Evolutionary conservation across 2,888 invertebrate species (phyloP), one percentile per base, ranked within the genome.

Genomic region (Leptinotarsa rubiginosa): DNA sequence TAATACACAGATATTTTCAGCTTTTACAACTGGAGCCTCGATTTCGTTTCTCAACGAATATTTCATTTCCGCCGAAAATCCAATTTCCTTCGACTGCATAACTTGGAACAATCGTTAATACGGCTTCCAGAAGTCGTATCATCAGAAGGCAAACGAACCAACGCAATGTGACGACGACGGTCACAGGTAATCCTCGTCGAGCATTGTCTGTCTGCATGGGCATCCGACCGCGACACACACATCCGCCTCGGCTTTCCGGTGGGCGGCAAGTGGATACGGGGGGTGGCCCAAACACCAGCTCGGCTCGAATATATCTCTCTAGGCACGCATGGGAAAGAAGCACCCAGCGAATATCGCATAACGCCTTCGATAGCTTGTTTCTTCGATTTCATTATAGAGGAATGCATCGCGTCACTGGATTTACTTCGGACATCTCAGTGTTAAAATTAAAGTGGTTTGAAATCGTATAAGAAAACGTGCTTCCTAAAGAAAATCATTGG

Each of bases 231-330:
- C 81, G 83, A 85, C 85, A 80, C 80, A 81, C 84, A 84, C 85
- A 85, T 86, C 86, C 86, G 86, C 81, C 81, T 82, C 77, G 81
- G 77, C 83, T 84, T 86, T 86, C 85, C 85, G 85, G 85, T 85
- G 56, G 71, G 65, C 67, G 80, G 73, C 62, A 75, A 73, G 59
- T 73, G 71, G 72, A 74, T 74, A 72, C 74, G 69, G 69, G 65
- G 75, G 70, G 71, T 68, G 70, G 56, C 66, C 41, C 41, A 31
- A 31, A 31, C 25, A n/a, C 62, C 62, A 15, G n/a, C 10, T 15
- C 59, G 59, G n/a, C n/a, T 25, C 25, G 7, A 13, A 15, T 31
- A 31, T 31, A n/a, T 56, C 16, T 62, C 16, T 62, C 31, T 25
- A 62, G 62, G n/a, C 62, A 62, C 62, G 31, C 41, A 41, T 62